Conservation (phyloP, 2,797 vertebrate genomes). For the Caiman crocodilus region DNA sequence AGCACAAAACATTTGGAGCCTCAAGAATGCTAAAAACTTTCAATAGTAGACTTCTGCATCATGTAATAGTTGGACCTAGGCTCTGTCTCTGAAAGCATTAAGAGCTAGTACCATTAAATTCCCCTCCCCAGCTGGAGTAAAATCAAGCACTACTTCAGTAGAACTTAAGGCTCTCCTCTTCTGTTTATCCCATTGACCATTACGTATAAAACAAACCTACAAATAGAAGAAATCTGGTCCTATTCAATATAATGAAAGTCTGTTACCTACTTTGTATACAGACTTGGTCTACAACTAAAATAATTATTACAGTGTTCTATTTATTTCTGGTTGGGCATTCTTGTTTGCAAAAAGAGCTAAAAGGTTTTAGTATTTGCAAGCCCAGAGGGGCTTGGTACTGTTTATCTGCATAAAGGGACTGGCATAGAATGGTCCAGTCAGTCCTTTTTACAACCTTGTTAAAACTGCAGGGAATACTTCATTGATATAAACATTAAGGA, state of each 20-base stretch:
- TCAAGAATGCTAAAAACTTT: neutral
- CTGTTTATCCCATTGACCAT: fast-evolving
- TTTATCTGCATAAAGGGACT: neutral
- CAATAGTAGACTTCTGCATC: neutral
- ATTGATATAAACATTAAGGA: neutral
- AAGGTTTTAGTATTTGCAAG: too few relatives aligned
- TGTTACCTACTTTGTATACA: neutral
- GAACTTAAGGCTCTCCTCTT: neutral
- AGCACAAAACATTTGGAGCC: too few relatives aligned
- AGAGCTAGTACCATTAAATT: neutral
- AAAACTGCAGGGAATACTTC: neutral
- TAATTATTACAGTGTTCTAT: too few relatives aligned
- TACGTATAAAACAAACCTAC: fast-evolving
- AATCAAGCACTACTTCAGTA: neutral
- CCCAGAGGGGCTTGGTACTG: too few relatives aligned
- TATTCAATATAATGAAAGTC: neutral
- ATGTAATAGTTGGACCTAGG: fast-evolving
- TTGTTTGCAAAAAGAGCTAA: too few relatives aligned
- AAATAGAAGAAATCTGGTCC: too few relatives aligned
- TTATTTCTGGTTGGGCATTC: too few relatives aligned
- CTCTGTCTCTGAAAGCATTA: fast-evolving
- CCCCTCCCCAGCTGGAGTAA: fast-evolving
- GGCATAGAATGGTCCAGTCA: neutral
- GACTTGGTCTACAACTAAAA: neutral
- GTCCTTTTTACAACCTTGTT: neutral